Evolutionary conservation across 2,888 invertebrate genomes (phyloP).

Genomic region (Willowsia nigromaculata): DNA sequence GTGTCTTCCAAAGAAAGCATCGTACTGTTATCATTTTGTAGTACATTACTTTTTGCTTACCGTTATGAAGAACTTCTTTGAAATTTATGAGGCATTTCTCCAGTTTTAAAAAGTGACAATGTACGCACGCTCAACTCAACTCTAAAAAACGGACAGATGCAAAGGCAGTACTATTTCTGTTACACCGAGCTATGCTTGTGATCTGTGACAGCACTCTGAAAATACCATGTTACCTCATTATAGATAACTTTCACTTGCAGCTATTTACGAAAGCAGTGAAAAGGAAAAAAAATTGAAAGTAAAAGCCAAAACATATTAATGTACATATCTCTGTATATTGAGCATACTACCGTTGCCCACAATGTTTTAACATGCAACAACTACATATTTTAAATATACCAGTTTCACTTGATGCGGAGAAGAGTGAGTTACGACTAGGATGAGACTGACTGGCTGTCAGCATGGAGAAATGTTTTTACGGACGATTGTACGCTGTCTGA

Average conservation of each 20-base stretch:
- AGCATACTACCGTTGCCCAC: too few species aligned
- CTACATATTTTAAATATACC: background rate
- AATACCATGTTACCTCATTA: background rate
- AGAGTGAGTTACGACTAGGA: conserved; percentile 30
- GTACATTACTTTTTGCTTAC: background rate
- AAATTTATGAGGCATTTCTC: too few species aligned
- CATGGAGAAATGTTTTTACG: conserved; percentile 38
- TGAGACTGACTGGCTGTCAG: conserved; percentile 56
- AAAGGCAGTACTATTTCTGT: too few species aligned
- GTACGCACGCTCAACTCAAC: too few species aligned
- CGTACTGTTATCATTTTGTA: too few species aligned
- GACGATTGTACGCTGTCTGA: conserved; percentile 37
- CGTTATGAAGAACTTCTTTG: too few species aligned
- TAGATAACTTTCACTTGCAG: background rate
- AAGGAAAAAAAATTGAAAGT: background rate
- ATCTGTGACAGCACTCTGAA: too few species aligned
- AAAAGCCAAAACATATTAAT: background rate
- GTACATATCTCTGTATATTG: background rate
- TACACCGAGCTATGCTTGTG: too few species aligned
- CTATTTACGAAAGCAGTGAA: conserved; percentile 5
- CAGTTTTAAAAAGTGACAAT: too few species aligned
- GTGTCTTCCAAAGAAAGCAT: background rate
- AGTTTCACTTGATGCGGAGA: background rate
- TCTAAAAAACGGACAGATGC: too few species aligned
- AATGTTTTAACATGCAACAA: background rate